Evolutionary conservation across 2,797 vertebrate species (phyloP).

Genomic region (Brotula barbata): DNA sequence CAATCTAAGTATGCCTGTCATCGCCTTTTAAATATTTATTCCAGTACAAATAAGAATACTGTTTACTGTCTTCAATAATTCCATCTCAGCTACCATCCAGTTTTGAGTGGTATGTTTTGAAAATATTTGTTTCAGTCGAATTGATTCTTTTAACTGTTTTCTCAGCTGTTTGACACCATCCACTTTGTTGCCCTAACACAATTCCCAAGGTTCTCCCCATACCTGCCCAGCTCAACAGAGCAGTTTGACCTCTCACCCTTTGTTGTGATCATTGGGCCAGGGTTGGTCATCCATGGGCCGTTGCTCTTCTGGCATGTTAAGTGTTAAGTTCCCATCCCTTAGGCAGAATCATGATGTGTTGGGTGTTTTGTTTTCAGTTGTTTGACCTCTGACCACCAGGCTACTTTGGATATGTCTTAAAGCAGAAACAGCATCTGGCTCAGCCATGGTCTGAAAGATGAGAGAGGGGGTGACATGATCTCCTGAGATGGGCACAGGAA

Average conservation of each 20-base stretch:
- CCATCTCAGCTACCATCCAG: not conserved
- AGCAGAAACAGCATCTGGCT: conserved; percentile 16
- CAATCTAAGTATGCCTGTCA: not conserved
- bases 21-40: not conserved
- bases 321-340: conserved; percentile 66
- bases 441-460: conserved; percentile 43
- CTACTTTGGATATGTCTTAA: conserved; percentile 22
- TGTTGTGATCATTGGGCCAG: conserved; percentile 64
- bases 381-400: conserved; percentile 62
- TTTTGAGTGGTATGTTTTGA: not conserved
- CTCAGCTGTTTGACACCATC: conserved; percentile 53
- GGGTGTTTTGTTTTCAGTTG: conserved; percentile 66
- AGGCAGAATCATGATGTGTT: conserved; percentile 61
- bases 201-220: conserved; percentile 50
- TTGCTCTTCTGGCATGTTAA: conserved; percentile 71
- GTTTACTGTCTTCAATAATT: not conserved
- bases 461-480: conserved; percentile 41
- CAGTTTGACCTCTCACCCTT: conserved; percentile 66
- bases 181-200: conserved; percentile 8
- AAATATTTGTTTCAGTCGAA: conserved; percentile 19
- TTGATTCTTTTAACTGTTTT: conserved; percentile 46
- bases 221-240: conserved; percentile 57
- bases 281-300: conserved; percentile 63
- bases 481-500: conserved; percentile 2
- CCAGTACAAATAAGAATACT: not conserved